These are phyloP conservation scores for Gopherus evgoodei DNA, from an alignment of 2,113 vertebrate species.

Conservation along the genomic window DNA sequence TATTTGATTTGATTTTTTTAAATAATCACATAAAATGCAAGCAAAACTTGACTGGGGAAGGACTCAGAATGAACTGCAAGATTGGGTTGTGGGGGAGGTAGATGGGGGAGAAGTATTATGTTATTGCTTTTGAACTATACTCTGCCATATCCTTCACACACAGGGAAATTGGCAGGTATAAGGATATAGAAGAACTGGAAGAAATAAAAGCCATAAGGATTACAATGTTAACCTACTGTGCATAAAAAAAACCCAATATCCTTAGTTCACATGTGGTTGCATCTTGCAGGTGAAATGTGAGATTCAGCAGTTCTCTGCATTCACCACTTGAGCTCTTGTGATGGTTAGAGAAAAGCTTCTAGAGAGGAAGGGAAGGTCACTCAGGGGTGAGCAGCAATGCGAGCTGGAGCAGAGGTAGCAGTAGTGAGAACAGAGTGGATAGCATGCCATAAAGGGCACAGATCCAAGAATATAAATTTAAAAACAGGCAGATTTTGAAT, in stretches of 20 bases:
- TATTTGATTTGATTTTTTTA: not conserved
- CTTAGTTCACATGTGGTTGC: not conserved
- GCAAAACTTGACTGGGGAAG: not conserved
- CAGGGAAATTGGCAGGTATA: not conserved
- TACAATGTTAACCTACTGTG: not conserved
- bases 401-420: not conserved
- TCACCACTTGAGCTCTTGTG: not conserved
- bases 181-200: not conserved
- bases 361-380: not conserved
- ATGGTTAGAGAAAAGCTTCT: not conserved
- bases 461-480: not conserved
- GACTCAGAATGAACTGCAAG: not conserved
- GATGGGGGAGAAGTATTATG: not conserved
- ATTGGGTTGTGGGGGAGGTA: not conserved
- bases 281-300: conserved; percentile 11
- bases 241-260: not conserved
- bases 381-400: not conserved
- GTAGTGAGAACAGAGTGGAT: not conserved
- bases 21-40: not conserved
- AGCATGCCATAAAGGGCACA: not conserved
- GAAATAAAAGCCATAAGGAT: conserved; percentile 2
- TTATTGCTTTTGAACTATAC: not conserved
- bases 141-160: not conserved
- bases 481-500: not conserved
- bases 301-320: not conserved